Evolutionary conservation across 2,888 invertebrate genomes (phyloP).

Genomic region (Alloscopus bannaensis): DNA sequence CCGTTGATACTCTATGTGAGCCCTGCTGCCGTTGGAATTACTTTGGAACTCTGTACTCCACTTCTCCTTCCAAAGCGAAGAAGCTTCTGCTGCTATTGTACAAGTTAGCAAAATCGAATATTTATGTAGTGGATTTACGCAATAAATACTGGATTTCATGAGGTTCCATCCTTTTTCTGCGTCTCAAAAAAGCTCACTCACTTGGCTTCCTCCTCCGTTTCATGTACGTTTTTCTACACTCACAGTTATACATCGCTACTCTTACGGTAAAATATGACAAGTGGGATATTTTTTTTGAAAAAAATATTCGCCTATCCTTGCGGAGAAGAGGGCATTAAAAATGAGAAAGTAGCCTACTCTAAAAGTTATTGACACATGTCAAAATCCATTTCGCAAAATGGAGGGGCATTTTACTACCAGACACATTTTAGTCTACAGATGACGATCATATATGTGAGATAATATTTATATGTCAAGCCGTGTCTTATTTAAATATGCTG

Average conservation of each 20-base stretch:
- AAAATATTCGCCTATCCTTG: slow-evolving; percentile 13
- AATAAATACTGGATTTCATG: slow-evolving; percentile 59
- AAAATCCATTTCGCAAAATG: slow-evolving; percentile 38
- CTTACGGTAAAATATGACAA: slow-evolving; percentile 33
- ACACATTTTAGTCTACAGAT: too few relatives aligned
- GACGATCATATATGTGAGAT: too few relatives aligned
- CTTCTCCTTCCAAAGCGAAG: neutral
- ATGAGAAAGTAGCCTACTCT: slow-evolving; percentile 47
- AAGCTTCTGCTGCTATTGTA: neutral
- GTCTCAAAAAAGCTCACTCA: neutral
- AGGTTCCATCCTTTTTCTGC: slow-evolving; percentile 32
- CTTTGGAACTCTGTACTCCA: too few relatives aligned
- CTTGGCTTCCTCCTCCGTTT: neutral
- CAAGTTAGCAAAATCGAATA: slow-evolving; percentile 55
- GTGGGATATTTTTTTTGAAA: too few relatives aligned
- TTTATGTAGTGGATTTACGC: slow-evolving; percentile 55
- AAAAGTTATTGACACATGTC: slow-evolving; percentile 61
- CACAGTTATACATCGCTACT: neutral
- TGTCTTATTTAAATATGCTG: too few relatives aligned
- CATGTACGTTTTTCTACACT: neutral
- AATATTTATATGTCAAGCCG: too few relatives aligned
- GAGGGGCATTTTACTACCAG: too few relatives aligned
- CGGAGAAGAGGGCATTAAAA: slow-evolving; percentile 22
- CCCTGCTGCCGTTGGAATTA: too few relatives aligned
- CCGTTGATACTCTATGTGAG: too few relatives aligned